phyloP scores from a whole-genome alignment of 2,113 vertebrate species.

The Egretta garzetta region DNA sequence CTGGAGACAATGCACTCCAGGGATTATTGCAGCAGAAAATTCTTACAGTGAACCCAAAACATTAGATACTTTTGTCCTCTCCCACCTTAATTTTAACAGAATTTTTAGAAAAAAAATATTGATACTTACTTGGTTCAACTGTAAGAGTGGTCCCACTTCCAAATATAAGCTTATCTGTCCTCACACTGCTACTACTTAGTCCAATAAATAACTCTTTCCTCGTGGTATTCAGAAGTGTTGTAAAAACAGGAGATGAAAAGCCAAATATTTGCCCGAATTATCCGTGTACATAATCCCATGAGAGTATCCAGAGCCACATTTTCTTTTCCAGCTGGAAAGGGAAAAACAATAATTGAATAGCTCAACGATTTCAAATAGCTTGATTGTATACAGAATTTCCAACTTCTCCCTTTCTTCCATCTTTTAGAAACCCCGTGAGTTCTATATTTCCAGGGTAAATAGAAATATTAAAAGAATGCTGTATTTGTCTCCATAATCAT shows the following conservation, averaged over 20 bases:
- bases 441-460: not conserved
- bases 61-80: not conserved
- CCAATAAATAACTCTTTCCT: not conserved
- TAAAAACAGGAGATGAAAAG: not conserved
- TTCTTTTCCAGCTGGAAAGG: not conserved
- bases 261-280: not conserved
- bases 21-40: not conserved
- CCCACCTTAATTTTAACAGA: not conserved
- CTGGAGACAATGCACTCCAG: not conserved
- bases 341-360: not conserved
- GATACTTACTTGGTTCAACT: constrained; percentile 30
- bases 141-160: not conserved
- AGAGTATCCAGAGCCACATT: not conserved
- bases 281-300: not conserved
- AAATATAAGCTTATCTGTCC: not conserved
- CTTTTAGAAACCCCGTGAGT: fast-evolving
- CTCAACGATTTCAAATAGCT: not conserved
- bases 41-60: not conserved
- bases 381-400: not conserved
- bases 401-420: not conserved
- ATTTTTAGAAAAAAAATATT: not conserved
- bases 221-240: not conserved
- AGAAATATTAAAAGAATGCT: not conserved
- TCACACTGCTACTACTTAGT: not conserved
- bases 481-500: not conserved